phyloP scores from a whole-genome alignment of 2,888 invertebrate species.

The Geotrupes spiniger region DNA sequence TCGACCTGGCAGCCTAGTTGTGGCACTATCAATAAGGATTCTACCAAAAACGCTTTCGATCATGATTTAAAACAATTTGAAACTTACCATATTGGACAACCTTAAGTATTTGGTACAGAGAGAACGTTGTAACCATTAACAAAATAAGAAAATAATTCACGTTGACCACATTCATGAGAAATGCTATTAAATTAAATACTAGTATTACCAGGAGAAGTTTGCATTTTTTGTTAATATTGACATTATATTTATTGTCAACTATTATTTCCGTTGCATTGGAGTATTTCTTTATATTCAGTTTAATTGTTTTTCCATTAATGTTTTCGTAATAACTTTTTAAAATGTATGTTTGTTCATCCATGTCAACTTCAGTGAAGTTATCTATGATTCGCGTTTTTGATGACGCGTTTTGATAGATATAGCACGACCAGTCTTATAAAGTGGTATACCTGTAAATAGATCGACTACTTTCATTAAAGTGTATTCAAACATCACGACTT shows the following conservation, averaged over 20 bases:
- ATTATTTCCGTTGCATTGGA: slow-evolving; percentile 25
- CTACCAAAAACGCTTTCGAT: slow-evolving; percentile 29
- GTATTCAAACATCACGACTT: no score
- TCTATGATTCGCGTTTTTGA: no score
- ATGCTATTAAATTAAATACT: slow-evolving; percentile 23
- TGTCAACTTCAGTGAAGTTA: no score
- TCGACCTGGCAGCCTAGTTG: slow-evolving; percentile 47
- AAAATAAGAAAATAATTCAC: slow-evolving; percentile 20
- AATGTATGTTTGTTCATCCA: slow-evolving; percentile 10
- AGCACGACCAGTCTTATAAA: no score
- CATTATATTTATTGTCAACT: slow-evolving; percentile 24
- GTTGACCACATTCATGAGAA: slow-evolving; percentile 18
- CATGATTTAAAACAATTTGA: neutral
- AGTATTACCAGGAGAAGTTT: slow-evolving; percentile 23
- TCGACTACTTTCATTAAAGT: no score
- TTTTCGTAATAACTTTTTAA: slow-evolving; percentile 23
- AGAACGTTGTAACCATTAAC: slow-evolving; percentile 22
- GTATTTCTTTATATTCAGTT: slow-evolving; percentile 21
- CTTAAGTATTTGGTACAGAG: slow-evolving; percentile 30
- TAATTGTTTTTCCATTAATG: slow-evolving; percentile 25
- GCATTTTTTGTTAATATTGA: slow-evolving; percentile 22
- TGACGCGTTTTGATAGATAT: no score
- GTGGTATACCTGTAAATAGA: no score
- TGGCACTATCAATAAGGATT: slow-evolving; percentile 40
- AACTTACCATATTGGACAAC: slow-evolving; percentile 39